Base-by-base conservation (phyloP, 2,888 invertebrate species). In the Horisme vitalbata region DNA sequence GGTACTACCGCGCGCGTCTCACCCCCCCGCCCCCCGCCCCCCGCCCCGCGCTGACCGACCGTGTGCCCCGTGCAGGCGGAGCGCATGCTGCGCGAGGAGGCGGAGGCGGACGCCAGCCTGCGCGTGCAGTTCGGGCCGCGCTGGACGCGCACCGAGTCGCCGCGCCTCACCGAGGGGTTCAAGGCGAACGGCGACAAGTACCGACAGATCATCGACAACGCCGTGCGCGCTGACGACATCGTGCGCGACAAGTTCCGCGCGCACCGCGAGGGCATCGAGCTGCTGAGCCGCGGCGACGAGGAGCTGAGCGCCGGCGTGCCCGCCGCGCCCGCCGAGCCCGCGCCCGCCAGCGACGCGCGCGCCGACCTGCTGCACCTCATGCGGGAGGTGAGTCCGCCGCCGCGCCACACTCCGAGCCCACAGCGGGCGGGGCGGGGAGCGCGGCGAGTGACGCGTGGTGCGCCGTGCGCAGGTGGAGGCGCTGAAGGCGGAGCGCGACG, bases 101-200 rank as follows among this genome's bases (percentile, higher is more conserved):
- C 94, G 59, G 93, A 95, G 61, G 96, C 97, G 1, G 99, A 99
- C 81, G 93, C 93, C 64, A 93, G 96, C 69, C 90, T 99, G 59
- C 92, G 96, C 47, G 88, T 90, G 28, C 99, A 99, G 90, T 98
- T 99, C 79, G 96, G 96, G 66, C 95, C 96, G 55, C 93, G 94
- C 54, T 99, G 99, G 99, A 93, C 94, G 1, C 93, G 99, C 68
- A 97, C 96, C 13, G 92, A 96, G 1, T 98, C 98, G 0, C 93
- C 92, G 13, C 94, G 94, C 75, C 92, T 99, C 44, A 99, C 98
- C 0, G 96, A 95, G 70, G 95, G 97, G 71, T 95, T 99, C 77
- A 92, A 93, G 57, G 92, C 94, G 37, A 99, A 98, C 89, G 93
- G 95, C n/a, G 92, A 93, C 64, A 99, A 99, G 85, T 99, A 99